Evolutionary conservation across 2,113 vertebrate species (phyloP).

Genomic region (Limanda limanda): DNA sequence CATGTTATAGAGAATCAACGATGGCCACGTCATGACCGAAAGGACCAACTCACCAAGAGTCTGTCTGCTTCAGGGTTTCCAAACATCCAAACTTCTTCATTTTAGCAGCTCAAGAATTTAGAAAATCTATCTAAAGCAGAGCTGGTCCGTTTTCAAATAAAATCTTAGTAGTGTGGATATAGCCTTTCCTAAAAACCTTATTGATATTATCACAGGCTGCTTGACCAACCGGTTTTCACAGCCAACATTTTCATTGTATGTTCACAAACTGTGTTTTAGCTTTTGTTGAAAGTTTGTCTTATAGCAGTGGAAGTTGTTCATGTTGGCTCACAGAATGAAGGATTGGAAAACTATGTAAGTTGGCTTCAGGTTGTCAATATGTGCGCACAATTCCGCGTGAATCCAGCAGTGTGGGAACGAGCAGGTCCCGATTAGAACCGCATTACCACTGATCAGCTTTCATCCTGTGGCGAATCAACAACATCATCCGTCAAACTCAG

Average conservation of each 20-base stretch:
- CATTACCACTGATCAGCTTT: constrained; percentile 26
- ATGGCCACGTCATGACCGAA: too few relatives aligned
- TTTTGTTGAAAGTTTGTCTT: constrained; percentile 48
- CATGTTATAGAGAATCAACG: too few relatives aligned
- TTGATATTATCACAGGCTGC: constrained; percentile 24
- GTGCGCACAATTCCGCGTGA: constrained; percentile 36
- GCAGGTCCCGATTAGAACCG: constrained; percentile 45
- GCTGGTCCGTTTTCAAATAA: too few relatives aligned
- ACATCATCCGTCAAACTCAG: constrained; percentile 39
- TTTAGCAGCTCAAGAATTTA: too few relatives aligned
- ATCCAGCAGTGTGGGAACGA: constrained; percentile 47
- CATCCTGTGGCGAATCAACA: constrained; percentile 43
- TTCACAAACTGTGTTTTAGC: constrained; percentile 1
- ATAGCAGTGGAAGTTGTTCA: constrained; percentile 43
- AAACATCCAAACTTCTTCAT: too few relatives aligned
- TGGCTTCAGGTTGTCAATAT: constrained; percentile 33
- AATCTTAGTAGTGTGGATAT: too few relatives aligned
- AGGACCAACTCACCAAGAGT: too few relatives aligned
- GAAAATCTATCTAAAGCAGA: too few relatives aligned
- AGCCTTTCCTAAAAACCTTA: constrained; percentile 26
- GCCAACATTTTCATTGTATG: constrained; percentile 3
- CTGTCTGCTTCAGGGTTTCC: too few relatives aligned
- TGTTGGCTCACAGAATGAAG: constrained; percentile 38
- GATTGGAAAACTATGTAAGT: constrained; percentile 46
- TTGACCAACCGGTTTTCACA: constrained; percentile 9